These are phyloP conservation scores for Syngnathus floridae DNA, from an alignment of 2,113 vertebrate species.

Conservation along the genomic window DNA sequence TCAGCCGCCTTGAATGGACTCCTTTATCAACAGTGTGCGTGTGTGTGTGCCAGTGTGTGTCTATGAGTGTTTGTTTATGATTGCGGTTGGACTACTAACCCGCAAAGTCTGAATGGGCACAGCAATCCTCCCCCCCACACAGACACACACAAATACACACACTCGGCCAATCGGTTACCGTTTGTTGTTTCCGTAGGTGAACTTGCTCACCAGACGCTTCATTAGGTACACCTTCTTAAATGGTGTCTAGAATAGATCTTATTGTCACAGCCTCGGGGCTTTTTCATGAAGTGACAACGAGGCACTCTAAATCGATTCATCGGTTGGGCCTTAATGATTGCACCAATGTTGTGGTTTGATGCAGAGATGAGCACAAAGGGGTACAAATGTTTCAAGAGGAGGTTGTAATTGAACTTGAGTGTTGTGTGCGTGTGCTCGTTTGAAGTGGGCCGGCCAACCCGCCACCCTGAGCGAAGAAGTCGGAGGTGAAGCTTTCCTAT, in stretches of 20 bases:
- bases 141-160: neutral
- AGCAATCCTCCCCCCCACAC: conserved; percentile 61
- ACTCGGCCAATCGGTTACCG: conserved; percentile 73
- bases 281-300: no score
- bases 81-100: conserved; percentile 59
- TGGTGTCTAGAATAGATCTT: neutral
- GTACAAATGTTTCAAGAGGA: neutral
- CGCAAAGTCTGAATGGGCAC: conserved; percentile 66
- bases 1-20: conserved; percentile 61
- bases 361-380: conserved; percentile 15
- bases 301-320: no score
- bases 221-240: neutral
- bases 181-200: neutral
- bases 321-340: neutral
- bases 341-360: neutral
- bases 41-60: conserved; percentile 8
- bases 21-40: conserved; percentile 47
- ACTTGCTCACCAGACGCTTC: neutral
- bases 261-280: no score
- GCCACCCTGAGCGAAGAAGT: neutral
- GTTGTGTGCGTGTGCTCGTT: conserved; percentile 1
- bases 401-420: conserved; percentile 7
- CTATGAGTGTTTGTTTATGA: conserved; percentile 39
- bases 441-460: neutral
- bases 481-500: conserved; percentile 10